Evolutionary conservation across 2,113 vertebrate species (phyloP).

Genomic region (Heptranchias perlo): DNA sequence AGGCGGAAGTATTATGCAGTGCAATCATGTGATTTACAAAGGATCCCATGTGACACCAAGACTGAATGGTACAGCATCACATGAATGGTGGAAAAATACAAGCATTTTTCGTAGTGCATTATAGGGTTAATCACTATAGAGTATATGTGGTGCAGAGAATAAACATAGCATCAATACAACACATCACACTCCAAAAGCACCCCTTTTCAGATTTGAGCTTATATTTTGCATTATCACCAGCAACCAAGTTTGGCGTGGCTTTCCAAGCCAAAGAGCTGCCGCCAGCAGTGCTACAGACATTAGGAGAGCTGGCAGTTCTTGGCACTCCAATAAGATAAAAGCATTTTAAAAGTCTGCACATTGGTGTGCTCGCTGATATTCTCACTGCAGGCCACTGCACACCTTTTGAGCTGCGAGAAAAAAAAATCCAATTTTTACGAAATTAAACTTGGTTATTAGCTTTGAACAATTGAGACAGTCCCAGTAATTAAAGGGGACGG

Average conservation of each 20-base stretch:
- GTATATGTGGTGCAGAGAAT: background rate
- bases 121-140: background rate
- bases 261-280: background rate
- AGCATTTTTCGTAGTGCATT: background rate
- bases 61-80: background rate
- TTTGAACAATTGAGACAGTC: background rate
- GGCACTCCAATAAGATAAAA: background rate
- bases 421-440: too few species aligned
- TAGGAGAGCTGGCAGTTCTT: background rate
- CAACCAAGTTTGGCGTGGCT: background rate
- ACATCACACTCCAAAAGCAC: background rate
- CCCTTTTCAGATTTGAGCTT: background rate
- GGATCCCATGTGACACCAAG: background rate
- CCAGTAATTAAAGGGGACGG: background rate
- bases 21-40: background rate
- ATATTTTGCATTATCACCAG: background rate
- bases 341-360: background rate
- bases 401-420: too few species aligned
- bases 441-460: background rate
- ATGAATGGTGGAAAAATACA: background rate
- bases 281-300: background rate
- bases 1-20: background rate
- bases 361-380: background rate
- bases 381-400: background rate
- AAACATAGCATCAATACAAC: background rate